A percentile compares a stretch with the other conserved stretches of the same genome.
These are phyloP conservation scores for Poecilobothrus nobilitatus DNA, from an alignment of 2,888 invertebrate species.

Conservation along the genomic window DNA sequence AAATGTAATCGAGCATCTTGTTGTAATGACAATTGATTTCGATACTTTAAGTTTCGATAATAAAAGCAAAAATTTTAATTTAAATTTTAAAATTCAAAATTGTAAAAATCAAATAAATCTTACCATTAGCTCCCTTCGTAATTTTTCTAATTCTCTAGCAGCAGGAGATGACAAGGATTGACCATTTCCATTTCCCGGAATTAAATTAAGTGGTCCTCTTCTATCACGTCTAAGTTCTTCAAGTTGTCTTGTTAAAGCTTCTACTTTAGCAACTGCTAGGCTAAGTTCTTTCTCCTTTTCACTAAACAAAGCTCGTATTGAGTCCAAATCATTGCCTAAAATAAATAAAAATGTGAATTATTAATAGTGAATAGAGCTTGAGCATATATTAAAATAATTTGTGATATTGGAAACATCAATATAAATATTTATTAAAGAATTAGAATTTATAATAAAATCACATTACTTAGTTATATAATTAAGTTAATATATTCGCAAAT, in stretches of 20 bases:
- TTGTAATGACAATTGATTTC: constrained; percentile 92
- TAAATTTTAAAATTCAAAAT: not conserved
- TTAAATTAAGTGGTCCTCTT: constrained; percentile 48
- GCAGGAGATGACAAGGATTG: constrained; percentile 60
- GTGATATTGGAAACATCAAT: too few species aligned
- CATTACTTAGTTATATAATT: too few species aligned
- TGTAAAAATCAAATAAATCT: constrained; percentile 26
- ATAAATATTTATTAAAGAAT: too few species aligned
- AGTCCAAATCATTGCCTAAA: constrained; percentile 88
- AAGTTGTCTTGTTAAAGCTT: constrained; percentile 87
- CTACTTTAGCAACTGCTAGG: constrained; percentile 94
- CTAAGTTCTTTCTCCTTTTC: constrained; percentile 96
- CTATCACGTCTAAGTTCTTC: constrained; percentile 76
- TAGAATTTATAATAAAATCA: too few species aligned
- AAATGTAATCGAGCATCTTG: constrained; percentile 84
- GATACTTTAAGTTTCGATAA: constrained; percentile 60
- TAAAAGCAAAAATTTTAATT: constrained; percentile 9
- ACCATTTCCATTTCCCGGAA: constrained; percentile 29
- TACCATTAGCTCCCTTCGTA: constrained; percentile 86
- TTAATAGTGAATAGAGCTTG: constrained; percentile 7
- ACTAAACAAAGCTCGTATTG: constrained; percentile 90
- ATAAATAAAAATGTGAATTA: constrained; percentile 19
- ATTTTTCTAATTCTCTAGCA: constrained; percentile 83
- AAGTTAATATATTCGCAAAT: too few species aligned
- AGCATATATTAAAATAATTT: too few species aligned